A percentile compares a stretch with the other conserved stretches of the same genome.
Evolutionary conservation across 2,888 invertebrate species (phyloP).

Genomic region (Apodemia hepburni): DNA sequence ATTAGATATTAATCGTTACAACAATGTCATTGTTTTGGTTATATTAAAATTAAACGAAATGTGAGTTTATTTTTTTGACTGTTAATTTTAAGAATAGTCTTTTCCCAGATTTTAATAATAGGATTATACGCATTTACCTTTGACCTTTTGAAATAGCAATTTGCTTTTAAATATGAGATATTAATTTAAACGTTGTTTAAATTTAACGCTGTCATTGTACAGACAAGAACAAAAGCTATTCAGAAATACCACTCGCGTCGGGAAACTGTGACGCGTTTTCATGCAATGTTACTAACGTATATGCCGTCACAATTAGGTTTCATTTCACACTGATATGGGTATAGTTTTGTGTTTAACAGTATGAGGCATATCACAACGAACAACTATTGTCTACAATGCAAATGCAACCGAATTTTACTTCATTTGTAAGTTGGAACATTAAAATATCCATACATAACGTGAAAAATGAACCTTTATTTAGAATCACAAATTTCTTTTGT

Average conservation of each 20-base stretch:
- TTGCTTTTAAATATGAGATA: neutral
- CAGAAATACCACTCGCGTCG: constrained; percentile 57
- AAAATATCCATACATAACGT: constrained; percentile 24
- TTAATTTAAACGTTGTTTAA: constrained; percentile 33
- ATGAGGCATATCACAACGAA: constrained; percentile 37
- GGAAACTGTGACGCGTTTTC: constrained; percentile 64
- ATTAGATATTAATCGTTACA: too few species aligned
- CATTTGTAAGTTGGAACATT: constrained; percentile 42
- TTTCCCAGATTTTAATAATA: neutral
- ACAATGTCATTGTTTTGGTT: too few species aligned
- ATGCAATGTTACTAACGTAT: constrained; percentile 60
- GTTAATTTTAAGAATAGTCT: too few species aligned
- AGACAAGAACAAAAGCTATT: constrained; percentile 74
- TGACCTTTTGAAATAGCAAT: too few species aligned
- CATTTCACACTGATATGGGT: constrained; percentile 59
- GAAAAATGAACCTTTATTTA: constrained; percentile 50
- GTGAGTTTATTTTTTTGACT: too few species aligned
- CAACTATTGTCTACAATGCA: constrained; percentile 47
- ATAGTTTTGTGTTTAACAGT: constrained; percentile 58
- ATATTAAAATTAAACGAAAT: too few species aligned
- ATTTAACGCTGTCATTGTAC: constrained; percentile 54
- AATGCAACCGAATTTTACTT: constrained; percentile 45
- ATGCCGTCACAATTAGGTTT: constrained; percentile 65
- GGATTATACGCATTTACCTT: neutral
- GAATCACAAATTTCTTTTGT: constrained; percentile 49